phyloP scores from a whole-genome alignment of 2,797 vertebrate species.

The Leuciscus waleckii region DNA sequence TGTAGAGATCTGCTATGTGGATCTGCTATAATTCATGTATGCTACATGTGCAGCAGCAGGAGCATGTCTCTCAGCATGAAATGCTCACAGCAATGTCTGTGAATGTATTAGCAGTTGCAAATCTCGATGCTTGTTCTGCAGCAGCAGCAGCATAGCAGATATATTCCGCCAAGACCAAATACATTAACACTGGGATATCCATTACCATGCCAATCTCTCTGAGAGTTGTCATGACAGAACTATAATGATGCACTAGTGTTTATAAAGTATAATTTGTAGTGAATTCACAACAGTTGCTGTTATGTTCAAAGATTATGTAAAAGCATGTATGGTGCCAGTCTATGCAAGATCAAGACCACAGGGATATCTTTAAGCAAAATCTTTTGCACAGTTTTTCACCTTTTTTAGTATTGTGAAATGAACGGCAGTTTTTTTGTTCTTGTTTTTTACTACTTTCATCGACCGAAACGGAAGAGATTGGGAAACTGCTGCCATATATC shows the following conservation, averaged over 20 bases:
- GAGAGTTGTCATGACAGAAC: no score
- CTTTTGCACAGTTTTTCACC: neutral
- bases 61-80: no score
- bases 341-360: neutral
- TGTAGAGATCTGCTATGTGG: no score
- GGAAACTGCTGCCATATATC: slow-evolving; percentile 16
- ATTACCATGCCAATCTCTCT: no score
- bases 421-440: neutral
- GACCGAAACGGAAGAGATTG: slow-evolving; percentile 8
- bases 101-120: no score
- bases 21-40: no score
- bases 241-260: neutral
- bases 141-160: no score
- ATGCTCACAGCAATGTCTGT: no score
- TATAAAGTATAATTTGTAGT: neutral
- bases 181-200: no score
- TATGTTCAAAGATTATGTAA: slow-evolving; percentile 9
- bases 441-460: slow-evolving; percentile 17
- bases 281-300: slow-evolving; percentile 5
- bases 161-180: no score
- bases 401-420: slow-evolving; percentile 6
- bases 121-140: no score
- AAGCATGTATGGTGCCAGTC: neutral
- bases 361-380: neutral
- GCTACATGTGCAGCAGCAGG: no score